phyloP scores from a whole-genome alignment of 2,113 vertebrate genomes.

The Gallinago paraguaiae region DNA sequence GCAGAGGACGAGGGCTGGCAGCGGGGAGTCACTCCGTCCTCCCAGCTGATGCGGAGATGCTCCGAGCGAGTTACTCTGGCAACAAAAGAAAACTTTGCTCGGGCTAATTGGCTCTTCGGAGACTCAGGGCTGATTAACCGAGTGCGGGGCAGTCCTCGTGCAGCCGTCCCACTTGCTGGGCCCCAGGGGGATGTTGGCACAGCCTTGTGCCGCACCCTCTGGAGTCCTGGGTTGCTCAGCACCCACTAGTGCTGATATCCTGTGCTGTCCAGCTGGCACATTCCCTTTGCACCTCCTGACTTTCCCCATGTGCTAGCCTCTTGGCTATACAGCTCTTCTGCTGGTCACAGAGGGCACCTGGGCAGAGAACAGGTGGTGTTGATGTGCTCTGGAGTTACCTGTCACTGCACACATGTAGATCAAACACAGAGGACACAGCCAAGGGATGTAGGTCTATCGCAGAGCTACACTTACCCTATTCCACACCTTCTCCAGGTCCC shows the following conservation, averaged over 20 bases:
- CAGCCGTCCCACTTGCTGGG: background rate
- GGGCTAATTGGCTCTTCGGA: background rate
- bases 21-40: background rate
- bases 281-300: background rate
- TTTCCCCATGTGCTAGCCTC: background rate
- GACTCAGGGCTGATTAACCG: background rate
- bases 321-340: background rate
- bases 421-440: background rate
- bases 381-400: background rate
- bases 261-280: rapidly evolving
- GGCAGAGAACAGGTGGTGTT: background rate
- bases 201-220: rapidly evolving
- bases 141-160: rapidly evolving
- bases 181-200: background rate
- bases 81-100: background rate
- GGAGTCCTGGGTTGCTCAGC: background rate
- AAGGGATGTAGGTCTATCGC: rapidly evolving
- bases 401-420: background rate
- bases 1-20: background rate
- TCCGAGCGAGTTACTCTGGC: background rate
- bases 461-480: rapidly evolving
- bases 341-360: background rate
- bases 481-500: rapidly evolving
- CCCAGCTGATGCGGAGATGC: background rate
- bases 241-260: rapidly evolving